Percentiles rank a stretch among this genome's conserved stretches.
Evolutionary conservation across 2,888 invertebrate genomes (phyloP).

Genomic region (Pterostichus madidus): DNA sequence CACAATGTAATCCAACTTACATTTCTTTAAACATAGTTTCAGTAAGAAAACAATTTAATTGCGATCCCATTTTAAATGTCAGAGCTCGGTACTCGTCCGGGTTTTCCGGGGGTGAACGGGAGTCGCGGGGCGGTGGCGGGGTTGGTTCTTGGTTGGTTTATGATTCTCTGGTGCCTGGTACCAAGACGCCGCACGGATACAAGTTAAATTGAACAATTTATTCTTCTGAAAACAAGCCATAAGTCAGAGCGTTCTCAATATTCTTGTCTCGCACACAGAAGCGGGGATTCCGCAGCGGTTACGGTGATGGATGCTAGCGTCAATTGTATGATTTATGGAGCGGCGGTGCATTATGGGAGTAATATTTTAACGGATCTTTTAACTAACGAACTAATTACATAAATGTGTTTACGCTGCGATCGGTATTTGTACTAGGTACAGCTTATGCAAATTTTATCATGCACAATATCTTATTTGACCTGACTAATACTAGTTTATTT

Average conservation of each 20-base stretch:
- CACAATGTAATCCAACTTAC: conserved; percentile 14
- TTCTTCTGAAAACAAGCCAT: conserved; percentile 66
- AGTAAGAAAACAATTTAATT: conserved; percentile 47
- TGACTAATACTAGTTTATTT: too few species aligned
- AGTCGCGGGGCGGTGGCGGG: not conserved
- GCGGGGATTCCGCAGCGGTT: conserved; percentile 12
- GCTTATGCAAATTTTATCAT: not conserved
- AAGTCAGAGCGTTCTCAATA: conserved; percentile 66
- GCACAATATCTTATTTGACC: too few species aligned
- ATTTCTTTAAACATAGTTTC: conserved; percentile 44
- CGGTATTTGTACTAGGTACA: not conserved
- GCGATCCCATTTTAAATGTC: conserved; percentile 52
- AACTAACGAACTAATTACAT: conserved; percentile 26
- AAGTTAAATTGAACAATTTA: conserved; percentile 67
- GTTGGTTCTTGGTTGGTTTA: conserved; percentile 54
- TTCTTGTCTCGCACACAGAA: conserved; percentile 53
- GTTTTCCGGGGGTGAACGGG: too few species aligned
- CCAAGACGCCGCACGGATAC: conserved; percentile 61
- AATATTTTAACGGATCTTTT: conserved; percentile 28
- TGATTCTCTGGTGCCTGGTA: conserved; percentile 65
- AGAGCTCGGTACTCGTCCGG: not conserved
- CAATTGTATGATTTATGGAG: conserved; percentile 37
- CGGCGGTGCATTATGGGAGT: conserved; percentile 6
- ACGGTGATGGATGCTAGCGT: conserved; percentile 31
- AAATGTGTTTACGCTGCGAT: conserved; percentile 13